Evolutionary conservation across 2,888 invertebrate genomes (phyloP), one percentile per base, ranked within the genome.

Genomic region (Leptopterna dolabrata): DNA sequence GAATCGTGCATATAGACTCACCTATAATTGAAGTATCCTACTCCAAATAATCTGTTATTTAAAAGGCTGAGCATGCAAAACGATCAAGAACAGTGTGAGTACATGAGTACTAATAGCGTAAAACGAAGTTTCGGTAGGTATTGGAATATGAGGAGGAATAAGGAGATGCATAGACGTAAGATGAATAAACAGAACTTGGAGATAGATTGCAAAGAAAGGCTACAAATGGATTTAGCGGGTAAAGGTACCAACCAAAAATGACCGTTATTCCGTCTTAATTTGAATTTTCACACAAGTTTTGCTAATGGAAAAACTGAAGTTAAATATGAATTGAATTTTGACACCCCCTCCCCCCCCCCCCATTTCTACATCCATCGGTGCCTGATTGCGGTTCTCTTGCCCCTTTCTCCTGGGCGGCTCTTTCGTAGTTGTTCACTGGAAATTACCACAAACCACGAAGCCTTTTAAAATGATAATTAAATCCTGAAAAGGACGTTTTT

Each of bases 11-110:
- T 36, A n/a, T 73, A 7, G 30, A 81, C 81, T 92, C 93, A 95
- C 95, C 95, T 94, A 94, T 93, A 94, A 93, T 94, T 95, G 94
- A 94, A 95, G 91, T 95, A 95, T 92, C 95, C 95, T 93, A 95
- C 94, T 94, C 95, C 95, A 94, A 96, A 96, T 91, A 96, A 94
- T 93, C 95, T 95, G 92, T 95, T 95, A 93, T 95, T 95, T 93
- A 95, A 94, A 95, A 95, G 95, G 95, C 89, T 89, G 87, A 16
- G 86, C 95, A 95, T 95, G 95, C 95, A 94, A 94, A 91, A 88
- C 89, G 89, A 45, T 70, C n/a, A 84, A 43, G 82, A 55, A 78
- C n/a, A 78, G 1, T 11, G 81, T 81, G 29, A 81, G 81, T 27
- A 51, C 43, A 78, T n/a, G 19, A 76, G 19, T 19, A 78, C 7